phyloP scores from a whole-genome alignment of 2,797 vertebrate genomes.

The Thamnophis elegans region DNA sequence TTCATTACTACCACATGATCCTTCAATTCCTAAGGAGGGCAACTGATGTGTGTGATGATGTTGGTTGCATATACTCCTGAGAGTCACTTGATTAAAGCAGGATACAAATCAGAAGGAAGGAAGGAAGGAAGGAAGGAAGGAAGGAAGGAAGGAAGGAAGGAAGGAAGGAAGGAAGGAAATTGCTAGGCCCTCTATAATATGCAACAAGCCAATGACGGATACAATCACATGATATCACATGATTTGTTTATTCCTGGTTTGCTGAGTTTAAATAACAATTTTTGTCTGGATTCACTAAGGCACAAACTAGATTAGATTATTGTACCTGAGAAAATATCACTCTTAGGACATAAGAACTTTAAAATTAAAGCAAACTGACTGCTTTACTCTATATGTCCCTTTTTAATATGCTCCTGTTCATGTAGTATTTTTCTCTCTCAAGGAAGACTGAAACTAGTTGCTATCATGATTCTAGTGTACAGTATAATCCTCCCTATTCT shows the following conservation, averaged over 20 bases:
- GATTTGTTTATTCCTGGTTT: background rate
- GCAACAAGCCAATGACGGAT: background rate
- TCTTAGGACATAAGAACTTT: background rate
- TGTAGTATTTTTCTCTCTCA: background rate
- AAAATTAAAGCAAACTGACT: background rate
- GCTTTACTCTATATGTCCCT: background rate
- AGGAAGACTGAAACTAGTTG: background rate
- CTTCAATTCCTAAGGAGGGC: background rate
- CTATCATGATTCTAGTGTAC: fast-evolving
- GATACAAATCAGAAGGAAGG: background rate
- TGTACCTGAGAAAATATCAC: background rate
- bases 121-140: too few relatives aligned
- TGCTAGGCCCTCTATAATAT: background rate
- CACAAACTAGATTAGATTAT: background rate
- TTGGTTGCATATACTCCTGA: background rate
- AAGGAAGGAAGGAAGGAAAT: background rate
- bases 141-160: too few relatives aligned
- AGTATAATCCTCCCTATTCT: background rate
- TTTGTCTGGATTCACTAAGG: background rate
- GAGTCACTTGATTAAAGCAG: background rate
- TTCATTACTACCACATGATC: background rate
- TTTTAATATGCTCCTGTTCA: background rate
- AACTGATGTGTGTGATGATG: background rate
- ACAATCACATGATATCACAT: background rate
- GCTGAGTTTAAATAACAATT: background rate